phyloP scores from a whole-genome alignment of 2,888 invertebrate species.

The Chalcis sispes region DNA sequence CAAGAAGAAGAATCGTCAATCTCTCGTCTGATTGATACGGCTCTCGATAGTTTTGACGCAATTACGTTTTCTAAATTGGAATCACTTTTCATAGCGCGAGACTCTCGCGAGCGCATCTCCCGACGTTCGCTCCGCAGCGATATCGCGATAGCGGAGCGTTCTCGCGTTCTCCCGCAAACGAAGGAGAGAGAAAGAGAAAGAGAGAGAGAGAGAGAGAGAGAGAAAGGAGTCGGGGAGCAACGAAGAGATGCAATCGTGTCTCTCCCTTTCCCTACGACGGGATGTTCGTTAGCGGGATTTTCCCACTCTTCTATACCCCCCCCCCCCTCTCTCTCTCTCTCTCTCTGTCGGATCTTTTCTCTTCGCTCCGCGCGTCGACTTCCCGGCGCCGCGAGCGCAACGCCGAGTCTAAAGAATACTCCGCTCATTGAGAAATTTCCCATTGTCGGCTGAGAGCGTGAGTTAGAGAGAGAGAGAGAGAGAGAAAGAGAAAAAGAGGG shows the following conservation, averaged over 20 bases:
- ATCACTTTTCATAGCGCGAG: conserved; percentile 45
- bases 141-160: conserved; percentile 5
- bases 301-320: background rate
- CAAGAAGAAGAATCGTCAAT: no score
- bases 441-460: conserved; percentile 34
- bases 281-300: conserved; percentile 55
- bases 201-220: background rate
- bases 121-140: background rate
- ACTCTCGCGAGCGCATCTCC: no score
- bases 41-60: conserved; percentile 44
- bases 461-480: background rate
- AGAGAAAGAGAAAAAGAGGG: background rate
- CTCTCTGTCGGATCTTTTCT: conserved; percentile 10
- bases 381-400: conserved; percentile 23
- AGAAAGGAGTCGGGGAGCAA: background rate
- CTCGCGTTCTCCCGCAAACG: background rate
- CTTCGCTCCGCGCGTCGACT: background rate
- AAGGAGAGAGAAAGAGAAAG: background rate
- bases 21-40: no score
- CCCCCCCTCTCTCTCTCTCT: background rate
- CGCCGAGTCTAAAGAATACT: conserved; percentile 42
- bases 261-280: conserved; percentile 7
- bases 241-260: conserved; percentile 8
- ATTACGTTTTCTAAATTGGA: conserved; percentile 49
- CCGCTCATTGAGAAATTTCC: conserved; percentile 53